Conservation (phyloP, 1,140 invertebrate genomes). For the Cecropterus lyciades region DNA sequence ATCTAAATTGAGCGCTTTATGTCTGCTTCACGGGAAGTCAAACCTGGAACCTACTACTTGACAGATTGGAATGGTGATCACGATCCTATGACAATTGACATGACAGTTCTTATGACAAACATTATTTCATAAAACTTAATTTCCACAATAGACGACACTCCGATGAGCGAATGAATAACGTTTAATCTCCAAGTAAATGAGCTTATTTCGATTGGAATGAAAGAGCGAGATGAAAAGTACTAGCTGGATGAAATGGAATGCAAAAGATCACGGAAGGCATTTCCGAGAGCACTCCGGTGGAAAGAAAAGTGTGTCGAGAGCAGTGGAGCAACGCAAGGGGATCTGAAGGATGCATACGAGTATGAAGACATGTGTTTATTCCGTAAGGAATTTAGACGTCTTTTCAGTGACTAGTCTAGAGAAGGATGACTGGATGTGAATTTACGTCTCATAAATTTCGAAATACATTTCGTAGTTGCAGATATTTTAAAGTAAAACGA, state of each 20-base stretch:
- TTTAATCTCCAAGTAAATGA: neutral
- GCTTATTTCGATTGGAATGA: slow-evolving; percentile 8
- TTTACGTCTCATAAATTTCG: neutral
- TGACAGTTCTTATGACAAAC: no score
- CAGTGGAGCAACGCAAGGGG: slow-evolving; percentile 15
- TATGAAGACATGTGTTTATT: slow-evolving; percentile 16
- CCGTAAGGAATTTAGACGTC: slow-evolving; percentile 17
- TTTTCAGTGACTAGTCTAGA: slow-evolving; percentile 12
- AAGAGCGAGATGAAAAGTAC: slow-evolving; percentile 3
- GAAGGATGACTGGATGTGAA: slow-evolving; percentile 1
- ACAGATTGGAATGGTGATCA: no score
- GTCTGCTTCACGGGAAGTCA: no score
- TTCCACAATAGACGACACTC: neutral
- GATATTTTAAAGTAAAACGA: neutral
- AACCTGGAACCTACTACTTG: no score
- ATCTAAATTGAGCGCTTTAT: no score
- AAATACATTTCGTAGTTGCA: neutral
- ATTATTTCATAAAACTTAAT: no score
- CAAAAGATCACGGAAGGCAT: slow-evolving; percentile 24
- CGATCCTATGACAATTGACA: no score
- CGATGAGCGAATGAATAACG: neutral
- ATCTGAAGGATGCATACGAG: slow-evolving; percentile 22
- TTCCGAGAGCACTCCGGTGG: slow-evolving; percentile 22
- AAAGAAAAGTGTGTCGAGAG: slow-evolving; percentile 31
- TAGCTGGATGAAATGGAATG: slow-evolving; percentile 14